Conservation (phyloP, 1,140 invertebrate species). For the Drosophila malerkotliana region DNA sequence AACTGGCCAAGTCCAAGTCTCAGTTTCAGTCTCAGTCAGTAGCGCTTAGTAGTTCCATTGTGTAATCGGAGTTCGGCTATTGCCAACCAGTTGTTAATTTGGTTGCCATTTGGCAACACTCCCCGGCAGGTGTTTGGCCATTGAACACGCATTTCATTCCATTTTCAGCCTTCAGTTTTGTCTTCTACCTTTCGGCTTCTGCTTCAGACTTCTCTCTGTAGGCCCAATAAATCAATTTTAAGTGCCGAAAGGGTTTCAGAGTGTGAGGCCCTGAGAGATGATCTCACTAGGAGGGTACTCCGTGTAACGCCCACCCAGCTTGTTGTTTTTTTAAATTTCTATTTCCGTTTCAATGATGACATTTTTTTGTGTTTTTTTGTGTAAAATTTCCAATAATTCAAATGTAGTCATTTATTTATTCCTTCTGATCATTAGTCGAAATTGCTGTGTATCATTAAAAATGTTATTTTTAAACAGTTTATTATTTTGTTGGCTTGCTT, state of each 20-base stretch:
- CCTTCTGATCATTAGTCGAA: conserved; percentile 3
- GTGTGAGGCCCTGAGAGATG: conserved; percentile 11
- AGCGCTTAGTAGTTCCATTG: conserved; percentile 35
- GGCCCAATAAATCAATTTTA: conserved; percentile 50
- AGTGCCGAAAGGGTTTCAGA: conserved; percentile 32
- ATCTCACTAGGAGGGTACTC: conserved; percentile 29
- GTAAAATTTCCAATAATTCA: conserved; percentile 8
- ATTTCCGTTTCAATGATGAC: conserved; percentile 2
- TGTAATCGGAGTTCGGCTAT: conserved; percentile 53
- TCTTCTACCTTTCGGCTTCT: conserved; percentile 9
- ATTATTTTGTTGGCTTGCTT: conserved; percentile 12
- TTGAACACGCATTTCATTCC: conserved; percentile 33
- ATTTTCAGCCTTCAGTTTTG: not conserved
- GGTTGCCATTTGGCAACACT: conserved; percentile 55
- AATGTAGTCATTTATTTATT: conserved; percentile 30
- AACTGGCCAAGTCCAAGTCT: not conserved
- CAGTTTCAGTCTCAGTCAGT: conserved; percentile 1
- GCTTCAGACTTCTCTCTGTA: conserved; percentile 25
- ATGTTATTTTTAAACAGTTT: not conserved
- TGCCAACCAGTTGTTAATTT: conserved; percentile 74
- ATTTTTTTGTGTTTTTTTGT: not conserved
- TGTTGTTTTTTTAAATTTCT: no score
- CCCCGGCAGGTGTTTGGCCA: conserved; percentile 43
- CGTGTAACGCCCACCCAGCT: conserved; percentile 25
- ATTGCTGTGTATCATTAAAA: conserved; percentile 3